phyloP scores from a whole-genome alignment of 2,797 vertebrate species.

The Gadopsis bispinosus region DNA sequence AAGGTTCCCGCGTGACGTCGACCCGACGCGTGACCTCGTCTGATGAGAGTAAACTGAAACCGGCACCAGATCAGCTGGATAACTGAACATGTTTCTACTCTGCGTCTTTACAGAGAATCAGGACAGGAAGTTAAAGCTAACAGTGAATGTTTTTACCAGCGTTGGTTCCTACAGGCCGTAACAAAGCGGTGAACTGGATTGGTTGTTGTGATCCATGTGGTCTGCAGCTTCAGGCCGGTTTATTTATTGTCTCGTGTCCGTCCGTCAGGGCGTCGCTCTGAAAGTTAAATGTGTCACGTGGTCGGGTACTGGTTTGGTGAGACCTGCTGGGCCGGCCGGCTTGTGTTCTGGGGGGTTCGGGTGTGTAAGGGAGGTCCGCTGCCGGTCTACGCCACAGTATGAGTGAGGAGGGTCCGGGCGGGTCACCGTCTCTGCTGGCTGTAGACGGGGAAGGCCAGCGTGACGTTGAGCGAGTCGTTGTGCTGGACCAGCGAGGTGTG shows the following conservation, averaged over 20 bases:
- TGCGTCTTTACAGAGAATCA: too few species aligned
- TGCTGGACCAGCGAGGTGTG: constrained; percentile 94
- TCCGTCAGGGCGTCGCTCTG: too few species aligned
- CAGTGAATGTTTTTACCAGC: not conserved
- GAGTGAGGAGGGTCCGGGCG: not conserved
- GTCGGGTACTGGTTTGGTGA: not conserved
- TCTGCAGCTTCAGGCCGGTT: not conserved
- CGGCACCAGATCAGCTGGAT: not conserved
- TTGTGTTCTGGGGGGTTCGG: not conserved
- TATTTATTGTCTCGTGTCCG: not conserved
- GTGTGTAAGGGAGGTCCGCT: not conserved
- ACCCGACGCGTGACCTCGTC: not conserved
- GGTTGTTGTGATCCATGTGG: not conserved
- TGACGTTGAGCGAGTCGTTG: constrained; percentile 94
- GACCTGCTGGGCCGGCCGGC: not conserved
- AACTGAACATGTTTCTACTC: too few species aligned
- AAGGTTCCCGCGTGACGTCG: constrained; percentile 1
- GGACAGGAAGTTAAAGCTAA: constrained; percentile 27
- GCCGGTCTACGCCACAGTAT: not conserved
- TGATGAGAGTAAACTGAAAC: not conserved
- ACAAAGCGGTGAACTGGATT: not conserved
- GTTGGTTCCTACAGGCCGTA: not conserved
- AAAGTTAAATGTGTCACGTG: not conserved
- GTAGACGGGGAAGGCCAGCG: constrained; percentile 90
- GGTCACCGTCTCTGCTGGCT: constrained; percentile 84